Conservation (phyloP, 2,797 vertebrate genomes). For the Hipposideros larvatus region DNA sequence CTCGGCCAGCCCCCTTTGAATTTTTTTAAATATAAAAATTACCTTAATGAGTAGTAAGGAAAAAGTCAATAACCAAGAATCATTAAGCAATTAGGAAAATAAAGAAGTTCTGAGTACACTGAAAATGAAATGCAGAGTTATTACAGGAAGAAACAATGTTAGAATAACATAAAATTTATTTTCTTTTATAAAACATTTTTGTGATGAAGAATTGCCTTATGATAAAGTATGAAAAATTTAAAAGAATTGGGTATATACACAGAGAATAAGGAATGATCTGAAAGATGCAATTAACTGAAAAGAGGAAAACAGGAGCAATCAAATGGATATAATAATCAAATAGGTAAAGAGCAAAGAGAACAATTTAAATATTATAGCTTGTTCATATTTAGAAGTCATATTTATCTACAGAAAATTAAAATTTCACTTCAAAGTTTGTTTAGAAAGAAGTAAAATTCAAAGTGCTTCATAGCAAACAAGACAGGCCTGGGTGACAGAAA, state of each 20-base stretch:
- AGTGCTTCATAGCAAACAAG: background rate
- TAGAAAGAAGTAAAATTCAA: background rate
- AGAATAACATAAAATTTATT: background rate
- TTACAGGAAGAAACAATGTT: background rate
- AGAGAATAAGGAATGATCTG: background rate
- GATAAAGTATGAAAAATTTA: background rate
- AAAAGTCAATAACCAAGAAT: background rate
- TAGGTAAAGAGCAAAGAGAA: background rate
- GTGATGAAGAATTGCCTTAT: background rate
- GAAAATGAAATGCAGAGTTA: background rate
- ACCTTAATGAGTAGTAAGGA: background rate
- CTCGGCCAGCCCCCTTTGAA: too few relatives aligned
- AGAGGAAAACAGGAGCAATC: background rate
- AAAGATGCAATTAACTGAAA: background rate
- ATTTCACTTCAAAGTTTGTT: background rate
- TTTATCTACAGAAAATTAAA: background rate
- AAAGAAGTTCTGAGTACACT: background rate
- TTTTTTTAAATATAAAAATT: background rate
- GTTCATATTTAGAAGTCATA: background rate
- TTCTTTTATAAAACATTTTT: background rate
- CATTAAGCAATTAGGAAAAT: background rate
- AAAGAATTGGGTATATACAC: background rate
- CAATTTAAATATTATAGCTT: background rate
- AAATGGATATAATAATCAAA: background rate
- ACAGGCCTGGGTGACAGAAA: background rate